A percentile compares a stretch with the other conserved stretches of the same genome.
These are phyloP conservation scores for Neopelma chrysocephalum DNA, from an alignment of 2,797 vertebrate species.

Conservation along the genomic window DNA sequence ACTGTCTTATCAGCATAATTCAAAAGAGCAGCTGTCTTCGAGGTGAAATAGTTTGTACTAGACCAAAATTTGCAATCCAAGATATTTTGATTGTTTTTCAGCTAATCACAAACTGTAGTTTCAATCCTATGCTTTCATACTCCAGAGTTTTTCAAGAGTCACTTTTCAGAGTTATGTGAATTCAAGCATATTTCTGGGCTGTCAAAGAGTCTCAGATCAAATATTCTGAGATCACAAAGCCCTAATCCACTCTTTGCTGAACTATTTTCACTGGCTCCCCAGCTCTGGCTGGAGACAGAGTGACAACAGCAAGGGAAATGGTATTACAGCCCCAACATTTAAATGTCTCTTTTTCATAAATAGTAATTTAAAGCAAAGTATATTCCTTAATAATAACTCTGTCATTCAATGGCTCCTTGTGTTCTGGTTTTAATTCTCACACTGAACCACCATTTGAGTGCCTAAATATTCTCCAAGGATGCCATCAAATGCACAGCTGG, in stretches of 20 bases:
- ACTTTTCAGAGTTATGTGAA: background rate
- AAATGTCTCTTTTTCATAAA: constrained; percentile 6
- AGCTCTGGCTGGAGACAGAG: background rate
- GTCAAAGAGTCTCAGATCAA: background rate
- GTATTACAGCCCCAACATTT: background rate
- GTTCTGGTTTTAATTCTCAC: background rate
- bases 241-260: background rate
- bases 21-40: background rate
- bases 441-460: background rate
- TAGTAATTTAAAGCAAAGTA: background rate
- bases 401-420: background rate
- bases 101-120: background rate
- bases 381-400: constrained; percentile 2
- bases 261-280: background rate
- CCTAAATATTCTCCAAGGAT: constrained; percentile 1
- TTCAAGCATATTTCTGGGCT: background rate
- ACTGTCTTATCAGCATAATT: background rate
- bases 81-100: background rate
- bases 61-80: background rate
- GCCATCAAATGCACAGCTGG: background rate
- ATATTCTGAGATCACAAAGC: background rate
- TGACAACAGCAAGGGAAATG: background rate
- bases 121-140: background rate
- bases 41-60: background rate
- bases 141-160: background rate